Conservation (phyloP, 1,140 invertebrate genomes). For the Dufourea novaeangliae region DNA sequence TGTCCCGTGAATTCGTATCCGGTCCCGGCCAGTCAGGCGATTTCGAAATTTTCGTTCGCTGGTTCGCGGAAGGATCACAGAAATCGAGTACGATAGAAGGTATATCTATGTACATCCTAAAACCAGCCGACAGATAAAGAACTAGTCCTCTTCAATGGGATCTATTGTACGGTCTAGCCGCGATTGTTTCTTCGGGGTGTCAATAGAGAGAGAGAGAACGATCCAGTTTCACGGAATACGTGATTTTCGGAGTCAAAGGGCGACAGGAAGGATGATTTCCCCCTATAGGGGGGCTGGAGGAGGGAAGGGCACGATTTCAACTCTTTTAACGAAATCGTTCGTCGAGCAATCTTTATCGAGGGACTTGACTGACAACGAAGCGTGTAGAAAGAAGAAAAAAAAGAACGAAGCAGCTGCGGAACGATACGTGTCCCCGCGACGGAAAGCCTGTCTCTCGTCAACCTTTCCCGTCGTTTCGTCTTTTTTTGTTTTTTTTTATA, state of each 20-base stretch:
- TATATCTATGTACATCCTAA: neutral
- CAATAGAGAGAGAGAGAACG: neutral
- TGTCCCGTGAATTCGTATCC: constrained; percentile 26
- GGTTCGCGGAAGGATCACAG: constrained; percentile 42
- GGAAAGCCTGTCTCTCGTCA: constrained; percentile 59
- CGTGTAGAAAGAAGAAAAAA: neutral
- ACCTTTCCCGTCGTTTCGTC: constrained; percentile 9
- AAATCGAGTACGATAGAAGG: constrained; percentile 44
- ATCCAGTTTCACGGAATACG: constrained; percentile 22
- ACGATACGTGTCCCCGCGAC: constrained; percentile 39
- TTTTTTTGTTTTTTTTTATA: neutral
- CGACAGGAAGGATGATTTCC: neutral
- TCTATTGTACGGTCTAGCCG: constrained; percentile 40
- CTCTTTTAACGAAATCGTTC: constrained; percentile 27
- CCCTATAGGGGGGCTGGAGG: neutral
- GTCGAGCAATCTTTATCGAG: too few relatives aligned
- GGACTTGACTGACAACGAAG: constrained; percentile 44
- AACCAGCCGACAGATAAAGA: constrained; percentile 14
- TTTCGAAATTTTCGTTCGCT: constrained; percentile 31
- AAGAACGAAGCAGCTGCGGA: constrained; percentile 15
- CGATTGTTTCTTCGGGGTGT: constrained; percentile 43
- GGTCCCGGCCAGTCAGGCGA: constrained; percentile 9
- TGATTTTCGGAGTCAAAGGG: constrained; percentile 22
- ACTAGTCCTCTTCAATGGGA: constrained; percentile 35
- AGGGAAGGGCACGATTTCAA: neutral